Evolutionary conservation across 23 tunicate genomes (phyloP), one percentile per base, ranked within the genome.

Genomic region (Trididemnum clinides): DNA sequence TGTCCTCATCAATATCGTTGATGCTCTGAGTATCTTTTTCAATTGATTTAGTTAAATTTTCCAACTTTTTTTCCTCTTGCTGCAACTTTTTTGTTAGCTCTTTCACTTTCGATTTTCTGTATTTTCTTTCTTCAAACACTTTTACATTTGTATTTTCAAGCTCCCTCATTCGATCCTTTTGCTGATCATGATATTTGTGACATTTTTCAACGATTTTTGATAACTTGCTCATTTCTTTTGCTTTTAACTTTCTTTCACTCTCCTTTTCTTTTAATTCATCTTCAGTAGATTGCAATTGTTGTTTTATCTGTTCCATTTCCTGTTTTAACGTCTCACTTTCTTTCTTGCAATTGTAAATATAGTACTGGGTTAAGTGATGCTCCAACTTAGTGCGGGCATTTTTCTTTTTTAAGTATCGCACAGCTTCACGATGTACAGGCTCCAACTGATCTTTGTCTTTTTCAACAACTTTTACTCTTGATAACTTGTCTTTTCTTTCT

Each of bases 391-490:
- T 78, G 54, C 25, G 70, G 35, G 57, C 84, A 75, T 97, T 97
- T 65, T 92, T 87, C 72, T 83, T 82, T 28, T 75, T 82, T 62
- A 97, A 63, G 78, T 64, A 97, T 28, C 64, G 81, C 21, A 89
- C 15, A 0, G 95, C 95, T 59, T 88, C 91, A 32, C 89, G 78
- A 34, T 88, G 79, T n/a, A 82, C 28, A 0, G 90, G 90, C 50
- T 90, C 97, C 54, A 90, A 85, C 34, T 89, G 74, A 23, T 97
- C 97, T 78, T 85, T 97, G 58, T 92, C 97, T 63, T 92, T 90
- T 82, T 97, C 99, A 38, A 94, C 97, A 28, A 86, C 84, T 86
- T 97, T 97, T 25, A 97, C 91, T 4, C 99, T 89, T 12, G 90
- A 50, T 5, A 91, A 62, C 77, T 91, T 87, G 36, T 92, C 95